phyloP scores from a whole-genome alignment of 2,888 invertebrate species.

The Microplitis deprimator region DNA sequence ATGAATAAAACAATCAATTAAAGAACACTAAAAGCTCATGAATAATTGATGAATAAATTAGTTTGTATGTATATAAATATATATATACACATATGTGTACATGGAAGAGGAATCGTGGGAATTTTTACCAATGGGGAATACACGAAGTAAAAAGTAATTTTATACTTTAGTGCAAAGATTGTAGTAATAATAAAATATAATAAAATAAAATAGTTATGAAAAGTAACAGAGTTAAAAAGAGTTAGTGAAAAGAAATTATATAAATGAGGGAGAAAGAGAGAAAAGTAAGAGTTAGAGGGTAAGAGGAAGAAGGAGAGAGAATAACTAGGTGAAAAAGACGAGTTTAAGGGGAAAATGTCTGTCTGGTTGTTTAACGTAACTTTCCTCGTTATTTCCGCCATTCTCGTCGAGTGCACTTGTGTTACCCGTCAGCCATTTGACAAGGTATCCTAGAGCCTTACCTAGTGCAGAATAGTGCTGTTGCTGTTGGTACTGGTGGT shows the following conservation, averaged over 20 bases:
- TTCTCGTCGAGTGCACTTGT: slow-evolving; percentile 51
- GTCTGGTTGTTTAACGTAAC: slow-evolving; percentile 55
- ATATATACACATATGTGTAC: neutral
- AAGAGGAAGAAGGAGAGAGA: slow-evolving; percentile 7
- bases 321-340: slow-evolving; percentile 51
- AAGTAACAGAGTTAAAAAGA: neutral
- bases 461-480: neutral
- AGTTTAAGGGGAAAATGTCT: slow-evolving; percentile 39
- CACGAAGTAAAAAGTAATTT: neutral
- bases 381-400: slow-evolving; percentile 55
- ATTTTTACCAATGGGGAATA: slow-evolving; percentile 14
- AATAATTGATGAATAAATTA: slow-evolving; percentile 13
- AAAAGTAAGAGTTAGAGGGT: neutral
- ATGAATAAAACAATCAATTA: slow-evolving; percentile 25
- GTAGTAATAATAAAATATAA: neutral
- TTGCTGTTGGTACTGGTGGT: too few relatives aligned
- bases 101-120: slow-evolving; percentile 7
- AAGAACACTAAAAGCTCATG: slow-evolving; percentile 15
- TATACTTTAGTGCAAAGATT: neutral
- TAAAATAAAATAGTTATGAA: neutral
- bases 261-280: neutral
- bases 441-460: slow-evolving; percentile 32
- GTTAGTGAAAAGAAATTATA: neutral
- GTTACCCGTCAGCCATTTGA: slow-evolving; percentile 44
- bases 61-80: neutral